Evolutionary conservation across 2,888 invertebrate species (phyloP).

Genomic region (Scrobipalpa costella): DNA sequence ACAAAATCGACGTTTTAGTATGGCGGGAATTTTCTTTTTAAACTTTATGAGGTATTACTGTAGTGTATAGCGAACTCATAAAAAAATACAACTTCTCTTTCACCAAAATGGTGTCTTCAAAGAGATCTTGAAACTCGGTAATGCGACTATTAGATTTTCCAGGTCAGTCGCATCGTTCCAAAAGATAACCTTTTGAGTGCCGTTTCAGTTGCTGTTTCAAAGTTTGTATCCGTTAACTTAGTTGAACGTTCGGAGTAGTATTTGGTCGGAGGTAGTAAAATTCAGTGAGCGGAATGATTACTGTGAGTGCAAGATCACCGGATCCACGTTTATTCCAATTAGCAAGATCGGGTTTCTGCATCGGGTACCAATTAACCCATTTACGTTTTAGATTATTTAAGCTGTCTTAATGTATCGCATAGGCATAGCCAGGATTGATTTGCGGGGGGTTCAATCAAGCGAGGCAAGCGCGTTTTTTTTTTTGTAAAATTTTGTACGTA

Average conservation of each 20-base stretch:
- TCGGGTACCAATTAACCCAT: not conserved
- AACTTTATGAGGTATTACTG: too few relatives aligned
- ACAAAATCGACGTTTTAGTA: too few relatives aligned
- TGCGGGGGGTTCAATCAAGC: too few relatives aligned
- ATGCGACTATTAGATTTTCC: conserved; percentile 9
- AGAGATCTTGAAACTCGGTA: conserved; percentile 11
- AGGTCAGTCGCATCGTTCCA: conserved; percentile 6
- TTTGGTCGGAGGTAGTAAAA: conserved; percentile 11
- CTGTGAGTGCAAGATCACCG: conserved; percentile 11
- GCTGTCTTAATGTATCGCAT: not conserved
- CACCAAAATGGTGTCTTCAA: not conserved
- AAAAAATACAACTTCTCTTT: conserved; percentile 1
- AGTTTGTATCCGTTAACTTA: conserved; percentile 19
- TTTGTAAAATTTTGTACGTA: too few relatives aligned
- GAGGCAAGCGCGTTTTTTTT: too few relatives aligned
- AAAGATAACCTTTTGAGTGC: conserved; percentile 7
- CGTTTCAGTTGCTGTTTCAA: conserved; percentile 3
- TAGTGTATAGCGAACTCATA: too few relatives aligned
- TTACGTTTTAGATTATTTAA: not conserved
- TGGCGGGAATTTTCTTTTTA: too few relatives aligned
- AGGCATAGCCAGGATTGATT: too few relatives aligned
- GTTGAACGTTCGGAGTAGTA: conserved; percentile 9
- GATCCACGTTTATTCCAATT: conserved; percentile 14
- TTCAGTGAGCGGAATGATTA: conserved; percentile 20
- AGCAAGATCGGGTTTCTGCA: not conserved